Evolutionary conservation across 2,888 invertebrate genomes (phyloP).

Genomic region (Muschampia plurimacula): DNA sequence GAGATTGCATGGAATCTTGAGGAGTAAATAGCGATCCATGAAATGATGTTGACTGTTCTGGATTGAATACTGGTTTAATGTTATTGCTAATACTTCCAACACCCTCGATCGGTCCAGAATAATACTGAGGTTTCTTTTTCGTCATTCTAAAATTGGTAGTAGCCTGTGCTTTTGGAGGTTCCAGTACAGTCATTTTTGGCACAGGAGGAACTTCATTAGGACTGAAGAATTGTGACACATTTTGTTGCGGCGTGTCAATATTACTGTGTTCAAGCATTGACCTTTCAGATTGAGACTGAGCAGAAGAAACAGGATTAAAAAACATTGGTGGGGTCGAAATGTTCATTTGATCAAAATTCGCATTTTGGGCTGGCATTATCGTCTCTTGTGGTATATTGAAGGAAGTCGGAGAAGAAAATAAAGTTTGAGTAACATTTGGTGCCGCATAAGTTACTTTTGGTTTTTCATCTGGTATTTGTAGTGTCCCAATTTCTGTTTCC

Average conservation of each 20-base stretch:
- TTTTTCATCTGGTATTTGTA: neutral
- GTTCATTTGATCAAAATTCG: slow-evolving; percentile 5
- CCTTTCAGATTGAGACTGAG: neutral
- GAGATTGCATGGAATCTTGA: slow-evolving; percentile 44
- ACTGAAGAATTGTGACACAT: slow-evolving; percentile 30
- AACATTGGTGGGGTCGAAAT: slow-evolving; percentile 48
- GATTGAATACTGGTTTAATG: slow-evolving; percentile 65
- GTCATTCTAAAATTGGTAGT: slow-evolving; percentile 69
- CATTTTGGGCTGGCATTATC: neutral
- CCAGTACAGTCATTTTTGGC: slow-evolving; percentile 46
- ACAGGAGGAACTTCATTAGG: slow-evolving; percentile 16
- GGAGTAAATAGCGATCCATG: slow-evolving; percentile 70
- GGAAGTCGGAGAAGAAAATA: slow-evolving; percentile 1
- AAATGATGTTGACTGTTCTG: slow-evolving; percentile 56
- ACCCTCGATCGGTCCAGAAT: slow-evolving; percentile 79
- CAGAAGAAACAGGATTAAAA: slow-evolving; percentile 48
- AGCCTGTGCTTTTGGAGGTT: slow-evolving; percentile 71
- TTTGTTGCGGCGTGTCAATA: slow-evolving; percentile 25
- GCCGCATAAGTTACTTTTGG: neutral
- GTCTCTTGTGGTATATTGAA: neutral
- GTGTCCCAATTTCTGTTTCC: neutral
- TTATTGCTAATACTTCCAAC: slow-evolving; percentile 73
- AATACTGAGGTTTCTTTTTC: slow-evolving; percentile 78
- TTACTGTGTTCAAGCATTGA: neutral
- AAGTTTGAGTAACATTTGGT: slow-evolving; percentile 1